Percentiles rank a stretch among this genome's conserved stretches.
phyloP scores from a whole-genome alignment of 2,113 vertebrate species.

The Hemichromis elongatus region DNA sequence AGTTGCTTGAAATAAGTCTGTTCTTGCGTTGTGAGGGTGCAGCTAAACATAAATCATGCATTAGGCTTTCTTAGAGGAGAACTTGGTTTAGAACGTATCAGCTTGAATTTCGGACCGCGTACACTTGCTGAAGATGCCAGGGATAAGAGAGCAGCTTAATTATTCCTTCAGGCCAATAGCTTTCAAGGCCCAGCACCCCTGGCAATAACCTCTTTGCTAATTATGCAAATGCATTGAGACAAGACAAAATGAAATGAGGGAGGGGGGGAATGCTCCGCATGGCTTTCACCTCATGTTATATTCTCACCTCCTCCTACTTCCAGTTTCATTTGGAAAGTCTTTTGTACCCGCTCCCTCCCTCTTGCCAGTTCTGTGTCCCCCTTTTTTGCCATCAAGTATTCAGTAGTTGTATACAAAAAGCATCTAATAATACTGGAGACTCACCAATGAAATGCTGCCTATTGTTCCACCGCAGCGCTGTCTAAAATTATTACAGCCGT shows the following conservation, averaged over 20 bases:
- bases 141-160: conserved; percentile 57
- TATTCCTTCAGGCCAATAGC: conserved; percentile 55
- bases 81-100: conserved; percentile 12
- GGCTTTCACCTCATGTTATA: not conserved
- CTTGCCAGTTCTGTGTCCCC: not conserved
- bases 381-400: not conserved
- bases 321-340: not conserved
- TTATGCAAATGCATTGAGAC: conserved; percentile 52
- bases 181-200: conserved; percentile 37
- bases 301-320: conserved; percentile 3
- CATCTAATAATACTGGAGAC: not conserved
- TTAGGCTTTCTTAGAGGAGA: conserved; percentile 33
- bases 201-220: conserved; percentile 53
- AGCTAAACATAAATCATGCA: conserved; percentile 47
- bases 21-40: not conserved
- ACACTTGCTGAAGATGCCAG: conserved; percentile 9
- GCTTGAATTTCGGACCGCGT: not conserved
- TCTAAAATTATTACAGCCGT: conserved; percentile 14
- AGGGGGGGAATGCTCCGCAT: not conserved
- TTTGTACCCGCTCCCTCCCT: not conserved
- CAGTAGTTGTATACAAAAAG: not conserved
- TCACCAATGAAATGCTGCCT: conserved; percentile 21
- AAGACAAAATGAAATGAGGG: conserved; percentile 19
- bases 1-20: not conserved
- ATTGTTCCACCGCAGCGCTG: not conserved